Base-by-base conservation (phyloP, 2,888 invertebrate species). In the Diloba caeruleocephala region DNA sequence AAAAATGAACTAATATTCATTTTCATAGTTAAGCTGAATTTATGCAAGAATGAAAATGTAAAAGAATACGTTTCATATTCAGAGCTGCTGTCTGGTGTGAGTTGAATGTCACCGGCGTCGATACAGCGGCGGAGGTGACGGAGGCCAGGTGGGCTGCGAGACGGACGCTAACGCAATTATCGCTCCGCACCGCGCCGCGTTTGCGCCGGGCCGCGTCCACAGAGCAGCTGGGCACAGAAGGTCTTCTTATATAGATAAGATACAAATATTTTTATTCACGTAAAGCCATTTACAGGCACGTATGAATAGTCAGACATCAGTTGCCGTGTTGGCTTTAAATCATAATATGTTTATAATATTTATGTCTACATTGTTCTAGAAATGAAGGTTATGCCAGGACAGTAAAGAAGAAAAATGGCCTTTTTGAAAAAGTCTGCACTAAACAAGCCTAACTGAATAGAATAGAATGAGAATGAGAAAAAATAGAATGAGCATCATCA, bases 81-180 rank as follows among this genome's bases (percentile, higher is more conserved):
- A 6, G 9, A 29, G 5, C 23, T 28, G 28, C 21, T 10, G 29
- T 7, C 36, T 19, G 52, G 19, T 23, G 12, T 31, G 9, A 19
- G 36, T 28, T 19, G 8, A 17, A 25, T n/a, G 33, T 42, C 23
- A 29, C 19, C 41, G 23, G 29, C 28, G 9, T 7, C 34, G 15
- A 29, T 23, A 31, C 41, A 26, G 37, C 8, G 17, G 0, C 26
- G 3, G 9, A 5, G 26, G 33, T 15, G 42, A 19, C 39, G 9
- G 41, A 14, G 50, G 48, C 43, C 56, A 54, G 67, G 56, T 55
- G 57, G 31, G 71, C 13, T 19, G 28, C 72, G 60, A 45, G 66
- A 52, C 59, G 26, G 29, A 55, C 62, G 32, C 44, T 78, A 75
- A 75, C 61, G 52, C 69, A 69, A 78, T 78, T 74, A 75, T 29